Percentiles rank a stretch among this genome's conserved stretches.
Conservation (phyloP, 2,113 vertebrate genomes). For the Bothrops jararaca region DNA sequence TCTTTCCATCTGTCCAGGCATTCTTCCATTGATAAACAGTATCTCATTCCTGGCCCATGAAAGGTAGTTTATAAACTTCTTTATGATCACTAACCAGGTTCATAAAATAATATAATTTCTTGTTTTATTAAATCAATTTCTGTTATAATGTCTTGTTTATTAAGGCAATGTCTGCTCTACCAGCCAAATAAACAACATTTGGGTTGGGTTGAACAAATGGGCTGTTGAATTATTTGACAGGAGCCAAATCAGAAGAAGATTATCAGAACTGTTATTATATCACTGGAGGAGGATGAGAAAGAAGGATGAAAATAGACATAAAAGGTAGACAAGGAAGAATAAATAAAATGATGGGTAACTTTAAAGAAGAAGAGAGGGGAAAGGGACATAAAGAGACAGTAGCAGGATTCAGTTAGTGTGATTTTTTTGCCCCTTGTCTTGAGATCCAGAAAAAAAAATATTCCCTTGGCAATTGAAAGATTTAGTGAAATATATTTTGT, state of each 20-base stretch:
- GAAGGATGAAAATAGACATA: not conserved
- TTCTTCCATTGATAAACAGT: not conserved
- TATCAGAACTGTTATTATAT: not conserved
- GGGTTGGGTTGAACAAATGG: not conserved
- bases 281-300: not conserved
- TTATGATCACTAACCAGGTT: conserved; percentile 11
- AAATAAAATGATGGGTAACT: not conserved
- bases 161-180: conserved; percentile 1
- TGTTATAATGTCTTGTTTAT: not conserved
- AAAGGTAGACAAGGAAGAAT: not conserved
- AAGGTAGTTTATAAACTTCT: not conserved
- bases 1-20: conserved; percentile 18
- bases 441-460: not conserved
- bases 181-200: conserved; percentile 5
- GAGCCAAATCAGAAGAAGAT: not conserved
- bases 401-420: not conserved
- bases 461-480: not conserved
- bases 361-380: not conserved
- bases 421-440: not conserved
- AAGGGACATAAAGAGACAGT: not conserved
- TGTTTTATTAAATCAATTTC: conserved; percentile 8
- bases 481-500: not conserved
- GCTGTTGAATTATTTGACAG: not conserved
- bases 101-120: conserved; percentile 7
- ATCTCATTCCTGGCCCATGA: not conserved